phyloP scores from a whole-genome alignment of 2,888 invertebrate genomes.

The Ophion ventricosus region DNA sequence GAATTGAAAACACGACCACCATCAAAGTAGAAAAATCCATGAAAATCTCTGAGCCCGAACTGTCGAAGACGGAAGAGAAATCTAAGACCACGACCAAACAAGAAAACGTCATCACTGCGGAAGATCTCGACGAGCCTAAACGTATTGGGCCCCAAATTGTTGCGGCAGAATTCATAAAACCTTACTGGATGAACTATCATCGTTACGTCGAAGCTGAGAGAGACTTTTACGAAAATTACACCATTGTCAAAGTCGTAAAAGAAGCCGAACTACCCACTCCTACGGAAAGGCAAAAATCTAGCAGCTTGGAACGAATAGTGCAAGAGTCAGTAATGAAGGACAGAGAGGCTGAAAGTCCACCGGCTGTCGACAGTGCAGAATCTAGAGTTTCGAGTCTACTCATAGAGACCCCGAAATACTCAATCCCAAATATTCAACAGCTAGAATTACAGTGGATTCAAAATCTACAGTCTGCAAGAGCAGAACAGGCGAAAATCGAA shows the following conservation, averaged over 20 bases:
- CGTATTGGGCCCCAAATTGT: constrained; percentile 26
- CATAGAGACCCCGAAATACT: constrained; percentile 69
- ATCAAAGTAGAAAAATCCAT: not conserved
- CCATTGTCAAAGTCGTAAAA: constrained; percentile 72
- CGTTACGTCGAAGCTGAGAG: constrained; percentile 75
- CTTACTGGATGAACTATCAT: constrained; percentile 77
- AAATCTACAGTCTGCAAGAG: constrained; percentile 37
- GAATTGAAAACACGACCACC: not conserved
- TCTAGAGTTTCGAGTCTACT: constrained; percentile 64
- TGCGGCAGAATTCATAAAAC: constrained; percentile 66
- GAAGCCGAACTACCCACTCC: constrained; percentile 68
- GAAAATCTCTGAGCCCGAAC: not conserved
- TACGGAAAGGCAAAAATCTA: constrained; percentile 56
- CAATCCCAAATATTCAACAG: constrained; percentile 65
- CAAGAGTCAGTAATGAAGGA: constrained; percentile 76
- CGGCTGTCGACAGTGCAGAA: constrained; percentile 53
- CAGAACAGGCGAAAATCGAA: not conserved
- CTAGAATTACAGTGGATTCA: constrained; percentile 70
- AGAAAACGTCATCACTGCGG: not conserved
- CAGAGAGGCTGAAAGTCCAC: constrained; percentile 36
- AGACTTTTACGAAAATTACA: constrained; percentile 75
- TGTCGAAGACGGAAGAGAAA: constrained; percentile 6
- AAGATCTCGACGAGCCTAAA: constrained; percentile 10
- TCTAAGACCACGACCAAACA: constrained; percentile 4
- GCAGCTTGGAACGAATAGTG: constrained; percentile 75